Conservation (phyloP, 2,888 invertebrate genomes). For the Protophormia terraenovae region DNA sequence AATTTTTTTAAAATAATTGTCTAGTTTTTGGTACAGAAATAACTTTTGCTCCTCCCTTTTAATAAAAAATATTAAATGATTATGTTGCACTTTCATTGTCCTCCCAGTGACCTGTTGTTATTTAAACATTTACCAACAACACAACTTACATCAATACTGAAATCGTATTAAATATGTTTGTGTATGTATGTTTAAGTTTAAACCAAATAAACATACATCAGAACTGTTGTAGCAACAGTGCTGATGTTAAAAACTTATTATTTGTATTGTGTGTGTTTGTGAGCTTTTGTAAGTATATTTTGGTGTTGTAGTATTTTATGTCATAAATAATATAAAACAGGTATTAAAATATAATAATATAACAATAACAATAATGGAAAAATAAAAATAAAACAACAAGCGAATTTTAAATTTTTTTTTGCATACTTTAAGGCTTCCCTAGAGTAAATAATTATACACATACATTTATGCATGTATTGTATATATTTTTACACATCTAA, state of each 20-base stretch:
- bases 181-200: not conserved
- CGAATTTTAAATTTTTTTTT: slow-evolving; percentile 31
- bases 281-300: not conserved
- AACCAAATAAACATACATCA: not conserved
- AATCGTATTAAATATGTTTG: not conserved
- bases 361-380: slow-evolving; percentile 34
- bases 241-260: not conserved
- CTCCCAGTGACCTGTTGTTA: slow-evolving; percentile 45
- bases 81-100: slow-evolving; percentile 22
- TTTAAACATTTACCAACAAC: not conserved
- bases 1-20: too few species aligned
- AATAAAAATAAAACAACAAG: slow-evolving; percentile 10
- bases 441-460: slow-evolving; percentile 2
- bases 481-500: too few species aligned
- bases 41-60: not conserved
- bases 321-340: slow-evolving; percentile 42
- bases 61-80: slow-evolving; percentile 11
- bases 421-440: not conserved
- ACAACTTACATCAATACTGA: not conserved
- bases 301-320: not conserved
- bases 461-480: too few species aligned
- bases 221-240: too few species aligned
- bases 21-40: not conserved
- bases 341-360: slow-evolving; percentile 47
- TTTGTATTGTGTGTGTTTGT: not conserved